phyloP scores from a whole-genome alignment of 2,888 invertebrate species.

The Melinaea menophilus region DNA sequence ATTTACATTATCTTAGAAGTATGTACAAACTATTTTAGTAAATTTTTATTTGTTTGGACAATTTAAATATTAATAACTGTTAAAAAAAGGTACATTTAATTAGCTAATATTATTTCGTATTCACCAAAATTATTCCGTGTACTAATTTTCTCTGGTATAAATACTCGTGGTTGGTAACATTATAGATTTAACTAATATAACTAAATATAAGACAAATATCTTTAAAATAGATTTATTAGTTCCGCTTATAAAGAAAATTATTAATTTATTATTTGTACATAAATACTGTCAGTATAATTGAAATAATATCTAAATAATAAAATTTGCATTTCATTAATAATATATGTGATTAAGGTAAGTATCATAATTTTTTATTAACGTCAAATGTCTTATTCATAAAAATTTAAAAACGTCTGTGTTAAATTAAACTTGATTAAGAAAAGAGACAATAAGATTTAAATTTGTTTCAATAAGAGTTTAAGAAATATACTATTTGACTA shows the following conservation, averaged over 20 bases:
- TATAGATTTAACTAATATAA: slow-evolving; percentile 2
- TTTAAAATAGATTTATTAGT: slow-evolving; percentile 1
- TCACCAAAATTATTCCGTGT: slow-evolving; percentile 9
- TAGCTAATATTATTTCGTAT: slow-evolving; percentile 2
- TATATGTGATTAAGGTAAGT: too few species aligned
- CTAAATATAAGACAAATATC: slow-evolving; percentile 1
- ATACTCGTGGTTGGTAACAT: neutral
- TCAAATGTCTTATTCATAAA: too few species aligned
- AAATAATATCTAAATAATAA: too few species aligned
- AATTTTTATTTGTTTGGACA: slow-evolving; percentile 16
- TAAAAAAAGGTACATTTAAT: slow-evolving; percentile 1
- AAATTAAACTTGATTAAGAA: too few species aligned
- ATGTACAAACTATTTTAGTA: slow-evolving; percentile 12
- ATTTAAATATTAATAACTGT: neutral
- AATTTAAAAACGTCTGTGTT: too few species aligned
- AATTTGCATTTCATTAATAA: too few species aligned
- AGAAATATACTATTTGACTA: too few species aligned
- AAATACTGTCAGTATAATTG: too few species aligned
- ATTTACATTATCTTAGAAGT: slow-evolving; percentile 37
- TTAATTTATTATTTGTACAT: too few species aligned
- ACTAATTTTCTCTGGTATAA: neutral
- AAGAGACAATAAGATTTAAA: too few species aligned
- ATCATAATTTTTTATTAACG: too few species aligned
- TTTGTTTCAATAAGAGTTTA: too few species aligned
- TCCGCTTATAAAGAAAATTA: slow-evolving; percentile 1